Conservation (phyloP, 2,797 vertebrate genomes). For the Echiichthys vipera region DNA sequence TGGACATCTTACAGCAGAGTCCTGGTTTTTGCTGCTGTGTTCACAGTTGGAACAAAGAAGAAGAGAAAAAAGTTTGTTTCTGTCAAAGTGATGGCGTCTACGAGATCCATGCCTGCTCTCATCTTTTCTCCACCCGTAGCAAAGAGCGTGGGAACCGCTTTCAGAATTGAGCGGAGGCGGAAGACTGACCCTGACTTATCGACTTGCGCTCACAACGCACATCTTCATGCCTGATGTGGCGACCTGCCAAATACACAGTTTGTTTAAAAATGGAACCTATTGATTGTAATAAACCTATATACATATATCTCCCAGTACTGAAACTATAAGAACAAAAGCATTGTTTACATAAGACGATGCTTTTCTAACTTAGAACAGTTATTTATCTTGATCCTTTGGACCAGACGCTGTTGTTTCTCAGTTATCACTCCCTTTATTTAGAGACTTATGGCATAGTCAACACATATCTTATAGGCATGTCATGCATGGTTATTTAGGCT, state of each 20-base stretch:
- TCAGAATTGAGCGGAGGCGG: constrained; percentile 57
- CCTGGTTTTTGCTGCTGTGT: constrained; percentile 9
- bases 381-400: not conserved
- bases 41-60: constrained; percentile 9
- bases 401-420: not conserved
- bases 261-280: constrained; percentile 39
- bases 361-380: not conserved
- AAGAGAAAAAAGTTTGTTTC: constrained; percentile 5
- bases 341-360: constrained; percentile 4
- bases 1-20: not conserved
- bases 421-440: not conserved
- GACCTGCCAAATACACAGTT: constrained; percentile 40
- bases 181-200: constrained; percentile 69
- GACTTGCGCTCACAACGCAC: constrained; percentile 39
- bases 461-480: too few species aligned
- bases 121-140: constrained; percentile 45
- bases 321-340: not conserved
- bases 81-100: constrained; percentile 37
- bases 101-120: constrained; percentile 39
- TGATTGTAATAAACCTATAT: constrained; percentile 35
- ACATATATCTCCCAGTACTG: not conserved
- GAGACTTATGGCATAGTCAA: not conserved
- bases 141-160: constrained; percentile 77
- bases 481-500: not conserved
- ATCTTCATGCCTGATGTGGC: constrained; percentile 54